Evolutionary conservation across 1,140 invertebrate genomes (phyloP).

Genomic region (Papilio glaucus): DNA sequence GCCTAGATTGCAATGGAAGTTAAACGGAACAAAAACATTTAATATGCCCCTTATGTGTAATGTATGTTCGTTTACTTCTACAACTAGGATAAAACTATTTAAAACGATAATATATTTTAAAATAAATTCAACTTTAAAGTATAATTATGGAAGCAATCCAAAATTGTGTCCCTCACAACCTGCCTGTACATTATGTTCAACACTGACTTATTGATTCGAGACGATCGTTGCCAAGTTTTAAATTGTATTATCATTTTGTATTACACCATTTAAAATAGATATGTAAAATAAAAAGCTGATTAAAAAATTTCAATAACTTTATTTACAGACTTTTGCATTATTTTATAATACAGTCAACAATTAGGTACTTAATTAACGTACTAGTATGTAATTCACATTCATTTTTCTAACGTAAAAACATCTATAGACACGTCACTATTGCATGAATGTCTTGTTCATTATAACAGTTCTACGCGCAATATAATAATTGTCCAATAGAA

Average conservation of each 20-base stretch:
- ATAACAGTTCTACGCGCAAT: conserved; percentile 51
- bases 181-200: conserved; percentile 59
- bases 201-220: conserved; percentile 62
- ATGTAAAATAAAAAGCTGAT: conserved; percentile 45
- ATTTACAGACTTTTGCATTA: conserved; percentile 80
- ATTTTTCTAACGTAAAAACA: conserved; percentile 80
- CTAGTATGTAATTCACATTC: conserved; percentile 78
- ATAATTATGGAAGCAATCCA: conserved; percentile 76
- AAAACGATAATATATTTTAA: conserved; percentile 7
- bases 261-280: conserved; percentile 22
- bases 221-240: conserved; percentile 60
- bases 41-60: conserved; percentile 7
- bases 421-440: conserved; percentile 71
- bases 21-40: not conserved
- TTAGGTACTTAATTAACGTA: too few species aligned
- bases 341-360: conserved; percentile 82
- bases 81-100: conserved; percentile 5
- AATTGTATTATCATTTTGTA: conserved; percentile 47
- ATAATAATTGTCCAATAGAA: conserved; percentile 37
- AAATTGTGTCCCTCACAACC: conserved; percentile 64
- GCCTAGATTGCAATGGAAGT: not conserved
- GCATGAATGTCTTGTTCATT: conserved; percentile 62
- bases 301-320: conserved; percentile 81
- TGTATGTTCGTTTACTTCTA: not conserved
- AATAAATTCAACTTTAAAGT: conserved; percentile 11